These are phyloP conservation scores for Sesamia nonagrioides DNA, from an alignment of 1,140 invertebrate species.

Conservation along the genomic window DNA sequence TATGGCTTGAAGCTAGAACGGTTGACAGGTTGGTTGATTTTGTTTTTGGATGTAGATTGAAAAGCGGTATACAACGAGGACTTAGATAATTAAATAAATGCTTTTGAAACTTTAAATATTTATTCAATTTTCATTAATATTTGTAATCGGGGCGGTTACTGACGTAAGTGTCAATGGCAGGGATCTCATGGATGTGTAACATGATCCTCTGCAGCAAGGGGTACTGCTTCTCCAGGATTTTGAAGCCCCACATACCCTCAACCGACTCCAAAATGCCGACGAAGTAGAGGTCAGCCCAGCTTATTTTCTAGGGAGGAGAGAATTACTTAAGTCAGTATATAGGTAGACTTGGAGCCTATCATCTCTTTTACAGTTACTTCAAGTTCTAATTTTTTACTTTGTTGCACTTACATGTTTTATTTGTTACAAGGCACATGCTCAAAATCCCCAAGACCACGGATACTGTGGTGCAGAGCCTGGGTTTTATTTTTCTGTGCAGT, in stretches of 20 bases:
- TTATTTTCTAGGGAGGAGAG: conserved; percentile 36
- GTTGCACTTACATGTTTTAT: too few relatives aligned
- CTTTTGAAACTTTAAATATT: neutral
- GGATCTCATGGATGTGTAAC: conserved; percentile 41
- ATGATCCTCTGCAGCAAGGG: conserved; percentile 25
- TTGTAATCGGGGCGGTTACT: conserved; percentile 34
- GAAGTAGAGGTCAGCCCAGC: conserved; percentile 49
- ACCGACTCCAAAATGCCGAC: conserved; percentile 43
- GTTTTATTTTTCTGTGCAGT: too few relatives aligned
- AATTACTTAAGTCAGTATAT: neutral
- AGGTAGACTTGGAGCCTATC: too few relatives aligned
- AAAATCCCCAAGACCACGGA: too few relatives aligned
- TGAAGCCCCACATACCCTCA: conserved; percentile 36
- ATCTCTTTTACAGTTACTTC: too few relatives aligned
- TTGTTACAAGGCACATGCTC: too few relatives aligned
- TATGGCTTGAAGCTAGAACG: neutral
- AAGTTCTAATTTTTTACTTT: too few relatives aligned
- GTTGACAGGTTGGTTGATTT: neutral
- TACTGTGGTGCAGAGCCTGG: too few relatives aligned
- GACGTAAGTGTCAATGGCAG: conserved; percentile 42
- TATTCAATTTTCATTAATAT: conserved; percentile 41
- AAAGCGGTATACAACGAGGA: neutral
- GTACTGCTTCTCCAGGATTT: conserved; percentile 43
- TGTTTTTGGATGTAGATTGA: neutral
- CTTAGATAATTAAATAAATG: neutral